These are phyloP conservation scores for Pristionchus exspectatus DNA, from an alignment of 2,888 invertebrate species.

Conservation along the genomic window DNA sequence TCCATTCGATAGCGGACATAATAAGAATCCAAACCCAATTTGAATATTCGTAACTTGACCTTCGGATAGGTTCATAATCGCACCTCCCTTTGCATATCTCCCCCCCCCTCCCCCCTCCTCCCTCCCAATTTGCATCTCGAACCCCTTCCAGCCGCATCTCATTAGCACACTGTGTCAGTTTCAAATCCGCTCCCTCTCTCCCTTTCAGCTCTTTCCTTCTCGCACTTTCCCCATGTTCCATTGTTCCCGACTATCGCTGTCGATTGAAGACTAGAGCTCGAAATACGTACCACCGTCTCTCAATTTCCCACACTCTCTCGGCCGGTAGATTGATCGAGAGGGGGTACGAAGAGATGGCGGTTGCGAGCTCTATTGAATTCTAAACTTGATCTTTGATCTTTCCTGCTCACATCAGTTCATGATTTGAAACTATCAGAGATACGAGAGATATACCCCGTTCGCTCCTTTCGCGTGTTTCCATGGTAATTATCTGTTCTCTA, in stretches of 20 bases:
- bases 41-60: not conserved
- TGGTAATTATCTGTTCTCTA: not conserved
- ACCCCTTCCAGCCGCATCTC: conserved; percentile 5
- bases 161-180: conserved; percentile 13
- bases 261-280: not conserved
- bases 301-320: no score
- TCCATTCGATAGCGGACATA: no score
- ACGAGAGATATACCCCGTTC: not conserved
- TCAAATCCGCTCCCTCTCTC: not conserved
- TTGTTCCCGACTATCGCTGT: not conserved
- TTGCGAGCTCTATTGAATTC: no score
- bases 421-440: not conserved
- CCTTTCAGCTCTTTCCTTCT: not conserved
- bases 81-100: not conserved
- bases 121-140: not conserved
- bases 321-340: no score
- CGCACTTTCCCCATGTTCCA: not conserved
- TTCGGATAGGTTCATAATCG: not conserved
- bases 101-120: not conserved
- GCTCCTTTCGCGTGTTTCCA: not conserved
- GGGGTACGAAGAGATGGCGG: no score
- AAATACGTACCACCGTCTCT: no score
- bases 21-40: not conserved
- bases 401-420: no score
- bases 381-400: not conserved